Conservation (phyloP, 2,113 vertebrate genomes). For the Pipa parva region DNA sequence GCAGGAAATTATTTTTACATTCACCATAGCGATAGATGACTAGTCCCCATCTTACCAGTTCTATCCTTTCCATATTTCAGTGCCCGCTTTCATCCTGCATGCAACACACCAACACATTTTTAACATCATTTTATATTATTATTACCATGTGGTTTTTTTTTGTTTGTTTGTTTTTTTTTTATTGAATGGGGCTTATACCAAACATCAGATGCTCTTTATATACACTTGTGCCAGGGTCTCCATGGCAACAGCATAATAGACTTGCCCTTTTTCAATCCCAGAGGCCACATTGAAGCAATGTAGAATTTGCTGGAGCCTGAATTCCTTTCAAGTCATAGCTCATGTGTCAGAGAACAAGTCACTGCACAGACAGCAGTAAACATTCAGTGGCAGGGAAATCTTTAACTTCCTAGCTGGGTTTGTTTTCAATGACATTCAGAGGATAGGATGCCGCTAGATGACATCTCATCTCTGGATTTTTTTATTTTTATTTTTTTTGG, state of each 20-base stretch:
- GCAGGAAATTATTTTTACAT: slow-evolving; percentile 57
- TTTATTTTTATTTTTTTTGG: slow-evolving; percentile 58
- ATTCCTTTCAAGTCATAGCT: slow-evolving; percentile 74
- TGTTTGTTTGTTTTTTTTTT: slow-evolving; percentile 11
- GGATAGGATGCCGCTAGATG: slow-evolving; percentile 64
- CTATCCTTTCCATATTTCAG: slow-evolving; percentile 42
- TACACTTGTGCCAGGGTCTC: slow-evolving; percentile 82
- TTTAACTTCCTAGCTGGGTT: slow-evolving; percentile 48
- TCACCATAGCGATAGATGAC: slow-evolving; percentile 51
- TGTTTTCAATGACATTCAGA: slow-evolving; percentile 69
- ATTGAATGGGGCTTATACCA: slow-evolving; percentile 61
- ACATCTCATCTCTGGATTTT: slow-evolving; percentile 69
- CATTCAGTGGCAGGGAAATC: slow-evolving; percentile 57
- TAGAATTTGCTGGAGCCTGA: slow-evolving; percentile 68
- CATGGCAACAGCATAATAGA: slow-evolving; percentile 91
- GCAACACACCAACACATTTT: not conserved
- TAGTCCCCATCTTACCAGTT: slow-evolving; percentile 56
- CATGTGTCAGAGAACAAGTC: slow-evolving; percentile 71
- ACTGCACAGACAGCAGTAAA: slow-evolving; percentile 58
- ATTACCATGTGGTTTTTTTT: too few species aligned
- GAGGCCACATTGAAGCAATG: slow-evolving; percentile 69
- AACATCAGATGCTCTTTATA: slow-evolving; percentile 72
- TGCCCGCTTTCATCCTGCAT: slow-evolving; percentile 34
- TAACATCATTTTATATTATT: not conserved
- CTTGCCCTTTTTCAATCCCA: slow-evolving; percentile 87